phyloP scores from a whole-genome alignment of 1,140 invertebrate genomes.

The Myzus persicae region DNA sequence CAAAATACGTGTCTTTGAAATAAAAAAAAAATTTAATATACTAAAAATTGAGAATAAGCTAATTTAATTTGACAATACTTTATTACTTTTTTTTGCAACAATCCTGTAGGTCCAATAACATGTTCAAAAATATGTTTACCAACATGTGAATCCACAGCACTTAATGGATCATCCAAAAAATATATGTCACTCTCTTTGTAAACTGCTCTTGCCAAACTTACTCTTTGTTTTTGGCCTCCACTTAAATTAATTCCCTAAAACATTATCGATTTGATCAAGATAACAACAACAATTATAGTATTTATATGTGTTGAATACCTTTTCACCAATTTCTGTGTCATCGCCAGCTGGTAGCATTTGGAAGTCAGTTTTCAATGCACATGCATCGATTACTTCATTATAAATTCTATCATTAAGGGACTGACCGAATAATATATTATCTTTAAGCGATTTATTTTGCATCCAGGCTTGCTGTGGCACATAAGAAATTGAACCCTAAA shows the following conservation, averaged over 20 bases:
- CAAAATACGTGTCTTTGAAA: conserved; percentile 74
- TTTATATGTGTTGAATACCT: conserved; percentile 64
- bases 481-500: conserved; percentile 73
- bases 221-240: conserved; percentile 96
- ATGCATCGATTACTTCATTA: conserved; percentile 82
- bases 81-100: conserved; percentile 74
- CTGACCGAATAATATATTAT: conserved; percentile 87
- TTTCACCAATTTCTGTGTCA: conserved; percentile 92
- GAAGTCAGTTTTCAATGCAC: conserved; percentile 84
- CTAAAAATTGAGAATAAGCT: too few species aligned
- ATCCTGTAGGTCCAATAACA: conserved; percentile 80
- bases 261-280: not conserved
- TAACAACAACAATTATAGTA: too few species aligned
- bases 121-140: conserved; percentile 96
- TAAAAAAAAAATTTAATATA: not conserved
- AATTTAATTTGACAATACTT: not conserved
- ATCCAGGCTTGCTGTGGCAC: conserved; percentile 95
- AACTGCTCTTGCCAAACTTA: conserved; percentile 93
- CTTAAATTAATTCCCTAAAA: conserved; percentile 86
- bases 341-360: conserved; percentile 89
- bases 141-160: conserved; percentile 94
- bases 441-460: conserved; percentile 85
- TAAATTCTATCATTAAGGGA: conserved; percentile 77
- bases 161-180: conserved; percentile 94
- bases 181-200: conserved; percentile 88